Conservation (phyloP, 2,113 vertebrate genomes). For the Phalacrocorax carbo region DNA sequence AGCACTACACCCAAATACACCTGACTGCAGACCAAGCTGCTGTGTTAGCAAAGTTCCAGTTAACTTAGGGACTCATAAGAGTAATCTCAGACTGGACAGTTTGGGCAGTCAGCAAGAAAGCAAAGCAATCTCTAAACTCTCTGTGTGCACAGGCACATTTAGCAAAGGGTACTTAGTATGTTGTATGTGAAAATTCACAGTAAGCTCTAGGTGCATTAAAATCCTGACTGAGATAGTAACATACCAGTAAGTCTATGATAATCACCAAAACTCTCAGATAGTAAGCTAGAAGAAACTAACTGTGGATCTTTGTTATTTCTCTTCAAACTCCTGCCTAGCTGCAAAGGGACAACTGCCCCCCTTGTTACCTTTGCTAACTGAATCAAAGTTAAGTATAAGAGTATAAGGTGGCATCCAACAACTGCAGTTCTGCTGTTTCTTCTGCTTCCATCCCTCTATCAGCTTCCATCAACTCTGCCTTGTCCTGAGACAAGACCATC, state of each 20-base stretch:
- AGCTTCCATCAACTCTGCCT: not conserved
- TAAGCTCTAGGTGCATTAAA: not conserved
- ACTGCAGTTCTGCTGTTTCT: not conserved
- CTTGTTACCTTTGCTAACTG: not conserved
- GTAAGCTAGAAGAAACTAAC: not conserved
- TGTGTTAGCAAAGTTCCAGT: not conserved
- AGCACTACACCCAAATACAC: not conserved
- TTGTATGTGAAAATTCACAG: not conserved
- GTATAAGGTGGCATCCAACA: not conserved
- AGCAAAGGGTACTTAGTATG: not conserved
- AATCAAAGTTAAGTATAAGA: not conserved
- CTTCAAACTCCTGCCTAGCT: not conserved
- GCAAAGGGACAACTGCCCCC: not conserved
- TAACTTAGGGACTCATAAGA: not conserved
- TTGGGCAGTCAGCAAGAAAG: not conserved
- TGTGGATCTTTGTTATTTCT: not conserved
- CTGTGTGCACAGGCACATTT: too few relatives aligned
- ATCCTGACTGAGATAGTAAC: not conserved
- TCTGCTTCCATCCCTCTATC: not conserved
- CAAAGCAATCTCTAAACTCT: not conserved
- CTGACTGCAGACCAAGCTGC: not conserved
- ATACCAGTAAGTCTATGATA: accelerated
- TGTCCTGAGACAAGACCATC: not conserved
- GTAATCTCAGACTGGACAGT: not conserved
- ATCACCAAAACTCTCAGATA: not conserved